Percentiles rank a stretch among this genome's conserved stretches.
Evolutionary conservation across 23 tunicate species (phyloP).

Genomic region (Halocynthia aurantium): DNA sequence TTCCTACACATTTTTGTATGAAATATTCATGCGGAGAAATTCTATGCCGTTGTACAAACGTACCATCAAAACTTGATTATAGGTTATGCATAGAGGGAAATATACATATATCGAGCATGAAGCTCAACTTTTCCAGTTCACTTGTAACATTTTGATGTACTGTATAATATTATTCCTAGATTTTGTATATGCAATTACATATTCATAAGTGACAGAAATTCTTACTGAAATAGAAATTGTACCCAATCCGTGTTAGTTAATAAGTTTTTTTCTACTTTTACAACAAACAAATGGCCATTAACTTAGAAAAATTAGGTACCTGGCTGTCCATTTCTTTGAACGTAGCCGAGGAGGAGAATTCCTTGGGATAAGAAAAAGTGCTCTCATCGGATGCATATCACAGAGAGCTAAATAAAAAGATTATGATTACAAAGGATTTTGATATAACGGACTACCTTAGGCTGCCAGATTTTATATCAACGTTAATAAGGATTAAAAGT

Average conservation of each 20-base stretch:
- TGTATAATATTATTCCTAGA: background rate
- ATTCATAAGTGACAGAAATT: background rate
- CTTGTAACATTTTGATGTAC: background rate
- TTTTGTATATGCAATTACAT: background rate
- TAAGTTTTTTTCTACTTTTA: background rate
- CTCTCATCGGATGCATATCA: constrained; percentile 99
- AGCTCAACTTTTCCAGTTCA: background rate
- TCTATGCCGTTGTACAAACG: too few species aligned
- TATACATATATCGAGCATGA: too few species aligned
- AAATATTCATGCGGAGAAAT: too few species aligned
- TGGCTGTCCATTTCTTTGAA: constrained; percentile 69
- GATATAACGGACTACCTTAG: too few species aligned
- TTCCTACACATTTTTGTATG: background rate
- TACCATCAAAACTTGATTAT: too few species aligned
- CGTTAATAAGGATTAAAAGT: too few species aligned
- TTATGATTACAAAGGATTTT: too few species aligned
- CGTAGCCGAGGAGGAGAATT: constrained; percentile 87
- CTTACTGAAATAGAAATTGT: too few species aligned
- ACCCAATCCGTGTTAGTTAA: too few species aligned
- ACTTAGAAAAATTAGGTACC: constrained; percentile 29
- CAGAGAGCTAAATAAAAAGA: constrained; percentile 61
- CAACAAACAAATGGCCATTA: background rate
- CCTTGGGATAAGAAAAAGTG: constrained; percentile 96
- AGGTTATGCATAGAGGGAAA: too few species aligned
- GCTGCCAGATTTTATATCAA: too few species aligned